Conservation (phyloP, 2,113 vertebrate species). For the Oxygymnocypris stewartii region DNA sequence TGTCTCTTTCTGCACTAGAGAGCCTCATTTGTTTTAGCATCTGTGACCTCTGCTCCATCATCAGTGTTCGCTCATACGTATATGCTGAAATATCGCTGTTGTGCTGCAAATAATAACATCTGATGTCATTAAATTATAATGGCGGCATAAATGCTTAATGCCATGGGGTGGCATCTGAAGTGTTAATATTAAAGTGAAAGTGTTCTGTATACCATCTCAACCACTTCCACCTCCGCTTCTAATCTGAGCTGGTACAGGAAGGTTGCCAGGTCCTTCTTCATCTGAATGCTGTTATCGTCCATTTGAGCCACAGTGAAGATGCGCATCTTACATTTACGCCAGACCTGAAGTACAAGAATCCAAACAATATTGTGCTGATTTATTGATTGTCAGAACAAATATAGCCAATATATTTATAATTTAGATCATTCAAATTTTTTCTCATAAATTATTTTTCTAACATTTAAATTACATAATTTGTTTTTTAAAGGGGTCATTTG, state of each 20-base stretch:
- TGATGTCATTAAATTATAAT: background rate
- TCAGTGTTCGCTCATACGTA: slow-evolving; percentile 94
- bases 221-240: slow-evolving; percentile 97
- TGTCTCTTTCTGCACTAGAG: slow-evolving; percentile 90
- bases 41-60: slow-evolving; percentile 99
- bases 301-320: slow-evolving; percentile 99
- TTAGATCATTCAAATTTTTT: too few relatives aligned
- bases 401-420: too few relatives aligned
- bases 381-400: too few relatives aligned
- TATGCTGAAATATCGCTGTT: slow-evolving; percentile 98
- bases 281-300: slow-evolving; percentile 99
- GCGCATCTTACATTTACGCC: slow-evolving; percentile 96
- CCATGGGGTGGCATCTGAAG: background rate
- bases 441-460: too few relatives aligned
- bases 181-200: background rate
- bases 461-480: too few relatives aligned
- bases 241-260: slow-evolving; percentile 96
- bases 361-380: background rate
- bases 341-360: slow-evolving; percentile 78
- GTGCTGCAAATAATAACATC: slow-evolving; percentile 74
- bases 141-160: background rate
- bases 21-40: slow-evolving; percentile 97
- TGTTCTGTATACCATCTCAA: slow-evolving; percentile 86
- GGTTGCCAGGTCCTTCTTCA: slow-evolving; percentile 95
- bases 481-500: too few relatives aligned